Percentiles rank a stretch among this genome's conserved stretches.
These are phyloP conservation scores for Ctenoplectra terminalis DNA, from an alignment of 1,140 invertebrate species.

Conservation along the genomic window DNA sequence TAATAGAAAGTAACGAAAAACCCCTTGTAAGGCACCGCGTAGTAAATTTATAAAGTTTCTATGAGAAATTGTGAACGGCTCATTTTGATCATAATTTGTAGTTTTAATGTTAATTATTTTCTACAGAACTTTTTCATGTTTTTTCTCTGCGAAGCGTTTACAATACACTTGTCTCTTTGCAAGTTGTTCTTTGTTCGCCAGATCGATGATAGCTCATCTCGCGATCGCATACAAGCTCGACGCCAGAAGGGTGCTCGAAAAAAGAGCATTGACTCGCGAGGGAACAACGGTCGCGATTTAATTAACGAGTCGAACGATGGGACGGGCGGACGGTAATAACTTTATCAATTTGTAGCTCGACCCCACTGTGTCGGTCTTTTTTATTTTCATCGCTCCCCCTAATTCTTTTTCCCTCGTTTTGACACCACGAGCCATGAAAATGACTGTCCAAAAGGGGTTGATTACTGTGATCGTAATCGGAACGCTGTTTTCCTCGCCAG, in stretches of 20 bases:
- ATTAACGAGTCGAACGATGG: slow-evolving; percentile 56
- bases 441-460: slow-evolving; percentile 30
- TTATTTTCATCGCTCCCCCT: background rate
- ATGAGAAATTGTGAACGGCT: too few species aligned
- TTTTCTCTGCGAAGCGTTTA: too few species aligned
- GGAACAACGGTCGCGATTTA: slow-evolving; percentile 50
- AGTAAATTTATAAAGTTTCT: too few species aligned
- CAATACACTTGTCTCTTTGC: background rate
- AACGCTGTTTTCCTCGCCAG: slow-evolving; percentile 13
- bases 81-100: too few species aligned
- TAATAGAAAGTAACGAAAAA: too few species aligned
- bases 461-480: slow-evolving; percentile 29
- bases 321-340: slow-evolving; percentile 56
- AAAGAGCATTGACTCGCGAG: background rate
- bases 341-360: slow-evolving; percentile 60
- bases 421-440: slow-evolving; percentile 3
- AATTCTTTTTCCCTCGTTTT: background rate
- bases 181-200: too few species aligned
- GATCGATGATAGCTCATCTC: background rate
- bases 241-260: background rate
- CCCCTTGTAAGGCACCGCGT: too few species aligned
- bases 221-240: background rate
- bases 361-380: background rate
- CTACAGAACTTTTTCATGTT: too few species aligned
- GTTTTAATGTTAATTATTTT: too few species aligned